phyloP scores from a whole-genome alignment of 2,797 vertebrate genomes.

The Diglossa cyanea region DNA sequence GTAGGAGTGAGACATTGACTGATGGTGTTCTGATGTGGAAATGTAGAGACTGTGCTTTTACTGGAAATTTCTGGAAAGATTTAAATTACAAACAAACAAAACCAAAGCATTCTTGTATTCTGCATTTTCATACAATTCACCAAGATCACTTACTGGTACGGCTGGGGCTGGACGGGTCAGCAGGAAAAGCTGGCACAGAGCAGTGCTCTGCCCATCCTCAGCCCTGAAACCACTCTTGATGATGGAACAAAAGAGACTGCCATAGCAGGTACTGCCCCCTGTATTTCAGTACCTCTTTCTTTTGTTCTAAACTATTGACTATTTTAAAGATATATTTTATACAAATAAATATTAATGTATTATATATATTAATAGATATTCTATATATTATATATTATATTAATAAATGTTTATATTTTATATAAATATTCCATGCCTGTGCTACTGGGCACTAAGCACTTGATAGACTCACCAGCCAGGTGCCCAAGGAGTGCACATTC shows the following conservation, averaged over 20 bases:
- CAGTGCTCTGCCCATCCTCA: neutral
- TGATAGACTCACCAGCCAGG: neutral
- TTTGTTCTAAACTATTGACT: neutral
- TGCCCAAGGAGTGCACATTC: neutral
- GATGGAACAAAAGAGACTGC: neutral
- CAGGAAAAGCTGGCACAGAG: neutral
- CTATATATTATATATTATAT: no score
- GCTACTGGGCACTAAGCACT: neutral
- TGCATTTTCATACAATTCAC: neutral
- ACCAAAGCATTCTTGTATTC: neutral
- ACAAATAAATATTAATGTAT: neutral
- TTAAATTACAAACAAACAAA: neutral
- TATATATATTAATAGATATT: no score
- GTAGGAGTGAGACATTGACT: rapidly evolving
- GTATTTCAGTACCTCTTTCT: neutral
- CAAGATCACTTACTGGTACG: neutral
- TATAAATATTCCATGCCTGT: neutral
- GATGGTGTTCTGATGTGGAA: neutral
- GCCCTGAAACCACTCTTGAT: neutral
- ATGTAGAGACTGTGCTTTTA: neutral
- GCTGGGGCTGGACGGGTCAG: neutral
- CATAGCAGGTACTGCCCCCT: neutral
- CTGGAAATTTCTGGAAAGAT: neutral
- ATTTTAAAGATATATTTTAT: neutral
- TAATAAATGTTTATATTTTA: neutral